phyloP scores from a whole-genome alignment of 2,113 vertebrate genomes.

The Actenoides hombroni region DNA sequence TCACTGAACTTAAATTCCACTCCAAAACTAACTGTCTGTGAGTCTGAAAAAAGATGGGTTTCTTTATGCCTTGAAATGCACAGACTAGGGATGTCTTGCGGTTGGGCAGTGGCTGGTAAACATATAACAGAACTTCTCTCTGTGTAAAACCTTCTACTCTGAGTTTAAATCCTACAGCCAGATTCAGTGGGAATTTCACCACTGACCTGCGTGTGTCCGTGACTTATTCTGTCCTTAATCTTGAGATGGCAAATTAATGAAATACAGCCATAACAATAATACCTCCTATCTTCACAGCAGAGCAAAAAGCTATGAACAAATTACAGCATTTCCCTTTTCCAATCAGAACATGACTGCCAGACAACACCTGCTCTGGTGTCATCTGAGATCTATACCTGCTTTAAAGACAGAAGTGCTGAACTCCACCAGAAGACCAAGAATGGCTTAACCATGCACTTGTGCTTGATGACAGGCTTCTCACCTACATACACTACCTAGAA shows the following conservation, averaged over 20 bases:
- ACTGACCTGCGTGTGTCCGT: neutral
- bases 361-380: neutral
- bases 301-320: neutral
- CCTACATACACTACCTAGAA: neutral
- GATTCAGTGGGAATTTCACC: neutral
- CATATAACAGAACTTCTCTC: neutral
- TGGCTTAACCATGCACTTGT: neutral
- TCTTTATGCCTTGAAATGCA: neutral
- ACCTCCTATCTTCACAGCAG: neutral
- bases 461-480: neutral
- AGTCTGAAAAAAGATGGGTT: neutral
- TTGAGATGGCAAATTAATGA: neutral
- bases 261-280: neutral
- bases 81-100: too few species aligned
- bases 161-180: neutral
- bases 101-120: neutral
- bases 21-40: neutral
- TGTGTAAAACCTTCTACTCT: neutral
- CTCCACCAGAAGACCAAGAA: neutral
- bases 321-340: neutral
- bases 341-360: neutral
- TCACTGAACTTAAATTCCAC: slow-evolving; percentile 43
- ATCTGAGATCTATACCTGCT: neutral
- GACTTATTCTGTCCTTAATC: neutral
- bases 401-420: neutral